Conservation (phyloP, 2,888 invertebrate species). For the Uloborus plumipes region DNA sequence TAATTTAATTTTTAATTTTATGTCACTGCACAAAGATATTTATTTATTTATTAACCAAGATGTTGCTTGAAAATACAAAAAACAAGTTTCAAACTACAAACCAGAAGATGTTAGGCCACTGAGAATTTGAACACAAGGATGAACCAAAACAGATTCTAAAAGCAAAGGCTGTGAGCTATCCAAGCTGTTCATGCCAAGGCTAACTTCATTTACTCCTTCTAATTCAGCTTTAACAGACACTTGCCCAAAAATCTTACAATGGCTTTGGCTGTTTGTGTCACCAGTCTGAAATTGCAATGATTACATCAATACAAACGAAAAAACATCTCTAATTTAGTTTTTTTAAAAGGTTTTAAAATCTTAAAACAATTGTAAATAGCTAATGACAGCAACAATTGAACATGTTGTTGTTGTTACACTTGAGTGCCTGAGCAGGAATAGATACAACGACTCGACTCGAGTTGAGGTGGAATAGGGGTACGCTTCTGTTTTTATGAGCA, state of each 20-base stretch:
- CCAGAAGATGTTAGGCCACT: constrained; percentile 1
- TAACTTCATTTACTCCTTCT: constrained; percentile 47
- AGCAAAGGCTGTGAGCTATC: constrained; percentile 18
- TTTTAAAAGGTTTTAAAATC: not conserved
- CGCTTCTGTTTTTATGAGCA: too few relatives aligned
- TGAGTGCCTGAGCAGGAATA: too few relatives aligned
- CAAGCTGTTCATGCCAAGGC: constrained; percentile 7
- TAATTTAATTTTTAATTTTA: too few relatives aligned
- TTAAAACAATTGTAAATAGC: not conserved
- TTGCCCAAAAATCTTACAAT: constrained; percentile 45
- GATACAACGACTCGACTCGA: too few relatives aligned
- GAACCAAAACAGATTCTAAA: constrained; percentile 43
- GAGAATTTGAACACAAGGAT: constrained; percentile 41
- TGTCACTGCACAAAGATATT: too few relatives aligned
- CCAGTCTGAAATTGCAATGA: constrained; percentile 31
- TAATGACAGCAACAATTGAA: not conserved
- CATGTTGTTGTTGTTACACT: too few relatives aligned
- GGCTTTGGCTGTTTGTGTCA: constrained; percentile 19
- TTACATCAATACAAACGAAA: not conserved
- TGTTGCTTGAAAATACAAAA: too few relatives aligned
- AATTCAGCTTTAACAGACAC: constrained; percentile 42
- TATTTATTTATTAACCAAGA: too few relatives aligned
- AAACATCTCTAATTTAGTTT: not conserved
- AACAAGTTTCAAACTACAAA: too few relatives aligned
- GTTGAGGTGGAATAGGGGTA: too few relatives aligned